Percentiles rank a stretch among this genome's conserved stretches.
Conservation (phyloP, 1,140 invertebrate genomes). For the Rhopalosiphum padi region DNA sequence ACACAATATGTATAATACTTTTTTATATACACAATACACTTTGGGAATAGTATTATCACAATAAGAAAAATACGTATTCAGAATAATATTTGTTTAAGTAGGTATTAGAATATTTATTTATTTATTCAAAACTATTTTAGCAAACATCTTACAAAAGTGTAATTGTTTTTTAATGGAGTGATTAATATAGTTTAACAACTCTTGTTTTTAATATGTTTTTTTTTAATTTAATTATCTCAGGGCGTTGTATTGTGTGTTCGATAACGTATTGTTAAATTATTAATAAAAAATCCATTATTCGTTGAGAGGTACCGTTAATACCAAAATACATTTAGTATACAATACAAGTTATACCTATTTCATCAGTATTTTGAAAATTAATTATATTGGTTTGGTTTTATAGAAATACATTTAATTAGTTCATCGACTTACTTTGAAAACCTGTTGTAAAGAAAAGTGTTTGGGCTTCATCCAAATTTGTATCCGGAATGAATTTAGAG, state of each 20-base stretch:
- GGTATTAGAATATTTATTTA: background rate
- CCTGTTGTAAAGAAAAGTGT: background rate
- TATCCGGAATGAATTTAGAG: constrained; percentile 16
- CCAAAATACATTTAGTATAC: background rate
- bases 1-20: background rate
- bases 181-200: background rate
- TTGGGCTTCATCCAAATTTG: background rate
- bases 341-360: background rate
- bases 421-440: constrained; percentile 43
- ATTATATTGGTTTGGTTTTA: background rate
- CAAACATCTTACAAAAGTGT: background rate
- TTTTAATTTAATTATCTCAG: background rate
- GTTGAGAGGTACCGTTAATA: background rate
- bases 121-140: background rate
- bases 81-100: background rate
- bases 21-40: background rate
- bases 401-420: background rate
- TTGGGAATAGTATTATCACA: background rate
- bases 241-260: background rate
- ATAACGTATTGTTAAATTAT: background rate
- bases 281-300: background rate
- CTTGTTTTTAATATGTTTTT: background rate
- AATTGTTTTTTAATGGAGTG: background rate
- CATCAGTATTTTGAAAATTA: background rate
- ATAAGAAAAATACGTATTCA: background rate